These are phyloP conservation scores for Glaucidium brasilianum DNA, from an alignment of 2,113 vertebrate species.

Conservation along the genomic window DNA sequence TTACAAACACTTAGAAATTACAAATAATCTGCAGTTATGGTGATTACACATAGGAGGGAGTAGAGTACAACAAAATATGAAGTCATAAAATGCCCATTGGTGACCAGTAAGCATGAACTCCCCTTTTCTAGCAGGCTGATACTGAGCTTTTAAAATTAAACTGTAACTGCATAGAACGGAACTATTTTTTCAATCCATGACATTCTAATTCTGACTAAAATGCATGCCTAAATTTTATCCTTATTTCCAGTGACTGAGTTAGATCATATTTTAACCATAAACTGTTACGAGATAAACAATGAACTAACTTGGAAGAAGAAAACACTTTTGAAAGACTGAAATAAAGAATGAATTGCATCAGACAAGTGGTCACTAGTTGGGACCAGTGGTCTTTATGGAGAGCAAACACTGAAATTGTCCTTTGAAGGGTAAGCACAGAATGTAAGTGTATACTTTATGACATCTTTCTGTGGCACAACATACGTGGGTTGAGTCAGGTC, in stretches of 20 bases:
- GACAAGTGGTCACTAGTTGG: background rate
- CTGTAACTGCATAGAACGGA: accelerated
- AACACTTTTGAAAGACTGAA: background rate
- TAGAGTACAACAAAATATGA: background rate
- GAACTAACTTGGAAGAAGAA: background rate
- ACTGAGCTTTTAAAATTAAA: background rate
- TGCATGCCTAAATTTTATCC: background rate
- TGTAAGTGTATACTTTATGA: background rate
- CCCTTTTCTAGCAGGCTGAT: background rate
- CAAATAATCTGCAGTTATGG: background rate
- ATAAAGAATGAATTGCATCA: background rate
- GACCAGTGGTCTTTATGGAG: background rate
- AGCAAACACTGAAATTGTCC: background rate
- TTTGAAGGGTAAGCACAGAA: background rate
- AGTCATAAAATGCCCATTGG: background rate
- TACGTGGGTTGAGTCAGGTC: background rate
- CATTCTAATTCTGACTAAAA: background rate
- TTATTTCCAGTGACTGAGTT: background rate
- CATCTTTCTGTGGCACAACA: background rate
- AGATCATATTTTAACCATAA: background rate
- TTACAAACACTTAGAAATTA: background rate
- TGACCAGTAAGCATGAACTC: background rate
- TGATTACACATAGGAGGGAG: background rate
- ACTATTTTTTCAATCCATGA: background rate
- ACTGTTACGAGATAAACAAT: background rate